A percentile compares a stretch with the other conserved stretches of the same genome.
These are phyloP conservation scores for Bombus confusus DNA, from an alignment of 1,140 invertebrate species.

Conservation along the genomic window DNA sequence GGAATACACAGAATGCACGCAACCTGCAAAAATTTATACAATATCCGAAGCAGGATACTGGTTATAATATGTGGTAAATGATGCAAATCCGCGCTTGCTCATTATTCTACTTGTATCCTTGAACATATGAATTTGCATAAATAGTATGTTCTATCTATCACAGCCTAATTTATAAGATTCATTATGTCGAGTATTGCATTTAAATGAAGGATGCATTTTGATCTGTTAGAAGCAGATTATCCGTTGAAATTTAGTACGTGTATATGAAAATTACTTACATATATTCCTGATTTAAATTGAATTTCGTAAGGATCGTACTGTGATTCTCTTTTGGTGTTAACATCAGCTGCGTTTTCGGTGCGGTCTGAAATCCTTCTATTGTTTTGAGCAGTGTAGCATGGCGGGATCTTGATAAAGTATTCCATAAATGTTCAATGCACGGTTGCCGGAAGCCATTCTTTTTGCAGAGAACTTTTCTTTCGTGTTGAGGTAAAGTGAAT, in stretches of 20 bases:
- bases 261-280: no score
- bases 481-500: not conserved
- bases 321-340: not conserved
- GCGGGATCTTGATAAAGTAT: slow-evolving; percentile 13
- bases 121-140: not conserved
- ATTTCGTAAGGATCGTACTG: not conserved
- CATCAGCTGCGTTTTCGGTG: not conserved
- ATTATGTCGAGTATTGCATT: not conserved
- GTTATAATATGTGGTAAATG: no score
- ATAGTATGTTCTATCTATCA: not conserved
- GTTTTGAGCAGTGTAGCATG: slow-evolving; percentile 19
- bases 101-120: not conserved
- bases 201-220: not conserved
- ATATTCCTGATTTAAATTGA: not conserved
- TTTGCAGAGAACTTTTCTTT: not conserved
- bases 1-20: no score
- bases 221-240: not conserved
- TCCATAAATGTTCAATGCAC: slow-evolving; percentile 12
- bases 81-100: not conserved
- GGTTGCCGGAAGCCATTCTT: not conserved
- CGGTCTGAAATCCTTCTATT: not conserved
- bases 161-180: not conserved
- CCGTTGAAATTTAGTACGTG: not conserved
- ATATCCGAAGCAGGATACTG: no score
- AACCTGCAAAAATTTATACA: no score